Evolutionary conservation across 2,113 vertebrate genomes (phyloP).

Genomic region (Meleagris gallopavo): DNA sequence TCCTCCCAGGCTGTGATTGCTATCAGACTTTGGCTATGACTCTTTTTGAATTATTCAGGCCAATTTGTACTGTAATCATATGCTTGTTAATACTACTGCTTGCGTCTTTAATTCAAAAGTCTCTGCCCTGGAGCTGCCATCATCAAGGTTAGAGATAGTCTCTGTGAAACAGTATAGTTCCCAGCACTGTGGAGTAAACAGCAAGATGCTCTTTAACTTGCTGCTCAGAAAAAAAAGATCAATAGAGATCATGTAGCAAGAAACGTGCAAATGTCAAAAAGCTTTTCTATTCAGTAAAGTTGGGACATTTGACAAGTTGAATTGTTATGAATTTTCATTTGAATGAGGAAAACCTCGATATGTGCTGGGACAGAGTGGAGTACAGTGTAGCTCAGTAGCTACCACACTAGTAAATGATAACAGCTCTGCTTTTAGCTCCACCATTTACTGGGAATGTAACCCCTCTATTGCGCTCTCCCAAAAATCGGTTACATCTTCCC

Average conservation of each 20-base stretch:
- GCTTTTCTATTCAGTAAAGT: accelerated
- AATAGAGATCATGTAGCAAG: background rate
- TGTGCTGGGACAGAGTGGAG: background rate
- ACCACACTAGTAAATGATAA: background rate
- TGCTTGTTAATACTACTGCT: constrained; percentile 34
- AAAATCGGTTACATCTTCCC: accelerated
- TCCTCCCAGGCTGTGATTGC: constrained; percentile 20
- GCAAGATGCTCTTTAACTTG: background rate
- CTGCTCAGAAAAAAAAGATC: background rate
- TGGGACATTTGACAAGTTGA: background rate
- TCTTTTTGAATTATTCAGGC: constrained; percentile 63
- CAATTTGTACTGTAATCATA: constrained; percentile 67
- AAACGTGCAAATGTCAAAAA: background rate
- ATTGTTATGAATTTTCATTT: background rate
- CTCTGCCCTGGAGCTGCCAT: constrained; percentile 42
- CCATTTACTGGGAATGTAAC: background rate
- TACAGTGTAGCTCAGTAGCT: background rate
- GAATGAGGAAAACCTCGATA: background rate
- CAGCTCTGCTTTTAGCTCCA: background rate
- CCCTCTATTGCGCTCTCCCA: accelerated
- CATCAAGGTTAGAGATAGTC: constrained; percentile 39
- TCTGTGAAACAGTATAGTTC: constrained; percentile 25
- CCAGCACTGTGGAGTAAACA: background rate
- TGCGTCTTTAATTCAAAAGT: constrained; percentile 41
- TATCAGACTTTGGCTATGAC: constrained; percentile 25